Evolutionary conservation across 2,888 invertebrate species (phyloP).

Genomic region (Drosophila subsilvestris): DNA sequence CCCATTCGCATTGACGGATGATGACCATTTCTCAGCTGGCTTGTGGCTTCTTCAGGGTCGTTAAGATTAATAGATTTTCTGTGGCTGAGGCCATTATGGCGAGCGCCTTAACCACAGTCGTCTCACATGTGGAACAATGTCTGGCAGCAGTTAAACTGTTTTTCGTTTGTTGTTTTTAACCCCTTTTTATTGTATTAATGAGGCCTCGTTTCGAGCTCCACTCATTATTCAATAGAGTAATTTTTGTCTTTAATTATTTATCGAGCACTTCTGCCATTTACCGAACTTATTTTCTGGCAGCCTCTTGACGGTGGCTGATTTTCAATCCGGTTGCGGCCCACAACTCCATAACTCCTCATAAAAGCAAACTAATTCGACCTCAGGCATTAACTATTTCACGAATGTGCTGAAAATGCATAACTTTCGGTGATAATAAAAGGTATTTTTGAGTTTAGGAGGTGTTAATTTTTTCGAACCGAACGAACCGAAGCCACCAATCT

Average conservation of each 20-base stretch:
- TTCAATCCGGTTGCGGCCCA: slow-evolving; percentile 37
- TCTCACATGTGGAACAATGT: slow-evolving; percentile 46
- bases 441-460: slow-evolving; percentile 50
- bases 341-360: slow-evolving; percentile 60
- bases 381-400: slow-evolving; percentile 50
- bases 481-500: slow-evolving; percentile 46
- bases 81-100: slow-evolving; percentile 69
- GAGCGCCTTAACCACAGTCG: slow-evolving; percentile 51
- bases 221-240: slow-evolving; percentile 46
- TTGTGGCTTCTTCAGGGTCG: slow-evolving; percentile 61
- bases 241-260: slow-evolving; percentile 34
- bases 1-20: slow-evolving; percentile 59
- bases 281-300: slow-evolving; percentile 13
- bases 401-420: slow-evolving; percentile 60
- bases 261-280: slow-evolving; percentile 37
- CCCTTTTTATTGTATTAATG: slow-evolving; percentile 50
- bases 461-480: slow-evolving; percentile 54
- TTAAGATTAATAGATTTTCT: slow-evolving; percentile 68
- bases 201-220: slow-evolving; percentile 51
- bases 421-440: slow-evolving; percentile 41
- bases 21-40: slow-evolving; percentile 37
- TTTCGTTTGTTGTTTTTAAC: slow-evolving; percentile 32
- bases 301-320: slow-evolving; percentile 13
- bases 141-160: slow-evolving; percentile 44
- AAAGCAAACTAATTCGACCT: slow-evolving; percentile 64